A percentile compares a stretch with the other conserved stretches of the same genome.
These are phyloP conservation scores for Aproaerema taeniolella DNA, from an alignment of 2,888 invertebrate species.

Conservation along the genomic window DNA sequence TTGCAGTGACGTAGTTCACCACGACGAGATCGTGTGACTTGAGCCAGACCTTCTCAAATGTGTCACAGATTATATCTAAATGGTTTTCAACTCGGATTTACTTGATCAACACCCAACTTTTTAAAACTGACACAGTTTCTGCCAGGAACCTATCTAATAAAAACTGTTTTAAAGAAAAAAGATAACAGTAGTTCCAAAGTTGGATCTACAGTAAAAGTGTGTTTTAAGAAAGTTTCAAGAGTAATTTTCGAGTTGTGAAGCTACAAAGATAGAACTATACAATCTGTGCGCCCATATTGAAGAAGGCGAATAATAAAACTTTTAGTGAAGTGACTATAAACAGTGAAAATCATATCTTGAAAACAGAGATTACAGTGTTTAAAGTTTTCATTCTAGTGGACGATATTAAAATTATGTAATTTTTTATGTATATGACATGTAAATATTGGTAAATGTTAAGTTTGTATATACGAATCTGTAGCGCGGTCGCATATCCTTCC, in stretches of 20 bases:
- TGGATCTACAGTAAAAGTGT: neutral
- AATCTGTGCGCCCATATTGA: slow-evolving; percentile 18
- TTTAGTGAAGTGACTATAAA: slow-evolving; percentile 6
- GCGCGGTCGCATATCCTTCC: slow-evolving; percentile 71
- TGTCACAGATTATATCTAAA: slow-evolving; percentile 62
- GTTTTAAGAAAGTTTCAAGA: neutral
- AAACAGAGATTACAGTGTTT: slow-evolving; percentile 21
- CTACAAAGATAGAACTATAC: slow-evolving; percentile 7
- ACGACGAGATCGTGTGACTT: slow-evolving; percentile 74
- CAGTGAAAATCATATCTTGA: slow-evolving; percentile 11
- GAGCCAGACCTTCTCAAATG: slow-evolving; percentile 74
- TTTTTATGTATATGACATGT: slow-evolving; percentile 50
- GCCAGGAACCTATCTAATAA: too few relatives aligned
- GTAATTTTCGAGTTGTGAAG: slow-evolving; percentile 6
- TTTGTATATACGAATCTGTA: slow-evolving; percentile 43
- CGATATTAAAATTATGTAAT: slow-evolving; percentile 24
- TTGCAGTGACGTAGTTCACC: slow-evolving; percentile 70
- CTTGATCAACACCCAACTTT: too few relatives aligned
- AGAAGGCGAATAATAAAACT: slow-evolving; percentile 19
- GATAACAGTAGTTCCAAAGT: too few relatives aligned
- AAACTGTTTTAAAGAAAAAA: too few relatives aligned
- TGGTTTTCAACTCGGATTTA: too few relatives aligned
- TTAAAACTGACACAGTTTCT: too few relatives aligned
- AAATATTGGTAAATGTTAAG: slow-evolving; percentile 42
- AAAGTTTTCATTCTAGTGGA: slow-evolving; percentile 27